Conservation (phyloP, 2,888 invertebrate genomes). For the Phytoseiulus persimilis region DNA sequence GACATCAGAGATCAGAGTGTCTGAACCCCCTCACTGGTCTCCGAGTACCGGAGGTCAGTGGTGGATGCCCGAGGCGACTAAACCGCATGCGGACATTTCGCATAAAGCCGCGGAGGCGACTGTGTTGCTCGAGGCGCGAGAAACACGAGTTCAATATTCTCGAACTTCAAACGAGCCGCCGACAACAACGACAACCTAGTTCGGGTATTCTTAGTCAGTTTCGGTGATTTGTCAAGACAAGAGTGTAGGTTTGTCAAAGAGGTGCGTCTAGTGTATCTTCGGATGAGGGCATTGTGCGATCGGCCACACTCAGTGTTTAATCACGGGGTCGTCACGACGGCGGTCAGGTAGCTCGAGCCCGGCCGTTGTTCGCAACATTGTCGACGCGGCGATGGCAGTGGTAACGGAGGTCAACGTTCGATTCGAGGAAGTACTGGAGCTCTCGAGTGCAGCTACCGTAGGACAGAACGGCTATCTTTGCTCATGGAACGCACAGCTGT, state of each 20-base stretch:
- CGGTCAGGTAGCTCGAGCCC: neutral
- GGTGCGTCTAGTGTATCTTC: neutral
- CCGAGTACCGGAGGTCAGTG: too few species aligned
- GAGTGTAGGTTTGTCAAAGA: neutral
- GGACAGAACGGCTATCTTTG: neutral
- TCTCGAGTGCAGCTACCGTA: neutral
- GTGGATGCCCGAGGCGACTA: too few species aligned
- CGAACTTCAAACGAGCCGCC: neutral
- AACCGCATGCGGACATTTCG: too few species aligned
- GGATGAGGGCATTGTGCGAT: neutral
- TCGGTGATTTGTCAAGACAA: neutral
- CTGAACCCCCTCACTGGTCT: too few species aligned
- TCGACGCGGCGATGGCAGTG: neutral
- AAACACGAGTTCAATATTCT: neutral
- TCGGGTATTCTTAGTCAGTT: neutral
- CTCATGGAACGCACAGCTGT: neutral
- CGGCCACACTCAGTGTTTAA: neutral
- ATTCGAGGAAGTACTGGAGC: slow-evolving; percentile 5
- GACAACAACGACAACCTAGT: neutral
- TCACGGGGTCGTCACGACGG: neutral
- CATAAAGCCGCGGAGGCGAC: too few species aligned
- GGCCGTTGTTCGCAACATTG: neutral
- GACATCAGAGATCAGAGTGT: too few species aligned
- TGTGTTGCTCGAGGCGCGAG: too few species aligned
- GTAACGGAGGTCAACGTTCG: neutral